Base-by-base conservation (phyloP, 2,113 vertebrate species). In the Catharus minimus region DNA sequence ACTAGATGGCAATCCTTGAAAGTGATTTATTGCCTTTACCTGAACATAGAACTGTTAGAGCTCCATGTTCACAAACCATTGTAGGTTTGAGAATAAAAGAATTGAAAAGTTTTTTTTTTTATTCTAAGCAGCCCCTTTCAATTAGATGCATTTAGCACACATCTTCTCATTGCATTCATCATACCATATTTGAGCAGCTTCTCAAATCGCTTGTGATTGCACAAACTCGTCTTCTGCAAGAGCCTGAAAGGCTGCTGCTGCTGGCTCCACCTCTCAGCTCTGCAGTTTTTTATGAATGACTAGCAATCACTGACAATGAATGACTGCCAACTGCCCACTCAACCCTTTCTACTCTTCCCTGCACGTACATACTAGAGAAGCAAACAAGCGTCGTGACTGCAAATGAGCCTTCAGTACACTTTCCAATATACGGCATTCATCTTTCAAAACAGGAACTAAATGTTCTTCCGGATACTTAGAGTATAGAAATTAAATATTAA, bases 251-350 rank as follows among this genome's bases (percentile, higher is more conserved):
- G 94, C 88, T 89, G 95, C 88, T 72, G 93, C 61, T 62, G 93
- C 58, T 88, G 95, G 95, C 96, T 96, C 97, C 93, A 18, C 97
- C 97, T 96, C 96, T 82, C 72, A 36, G 82, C 68, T 69, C 90
- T 83, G 89, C 95, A 94, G 92, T 46, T 97, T 86, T 98, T 98
- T 98, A 97, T 98, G 98, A 98, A 98, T 97, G 97, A 97, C 90
- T 96, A 91, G 97, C 91, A 97, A 97, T 98, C 97, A 97, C 95
- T 97, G 95, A 88, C 93, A 33, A 66, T 92, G 96, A 97, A 95
- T 95, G 95, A 91, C 97, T 97, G 97, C 97, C 97, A 98, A 97
- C 96, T 97, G 97, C 97, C 97, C 97, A 97, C 97, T 98, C 97
- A 97, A 93, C 94, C 95, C 94, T 93, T 96, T 96, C 95, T 94